These are phyloP conservation scores for Erethizon dorsatum DNA, from an alignment of 2,797 vertebrate genomes.

Conservation along the genomic window DNA sequence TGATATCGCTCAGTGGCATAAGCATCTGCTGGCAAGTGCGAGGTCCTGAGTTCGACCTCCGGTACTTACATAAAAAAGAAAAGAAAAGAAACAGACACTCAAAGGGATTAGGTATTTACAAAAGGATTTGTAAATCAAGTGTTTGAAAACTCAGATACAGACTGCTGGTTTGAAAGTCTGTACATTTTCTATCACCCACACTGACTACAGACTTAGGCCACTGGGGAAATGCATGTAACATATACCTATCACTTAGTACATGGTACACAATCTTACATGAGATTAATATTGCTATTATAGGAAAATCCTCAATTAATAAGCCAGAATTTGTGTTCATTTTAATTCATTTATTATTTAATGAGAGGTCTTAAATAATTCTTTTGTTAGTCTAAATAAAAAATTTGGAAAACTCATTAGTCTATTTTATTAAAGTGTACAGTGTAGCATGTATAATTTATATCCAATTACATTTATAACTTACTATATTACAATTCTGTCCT, in stretches of 20 bases:
- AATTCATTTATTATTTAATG: not conserved
- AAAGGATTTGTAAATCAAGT: not conserved
- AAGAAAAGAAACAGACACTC: not conserved
- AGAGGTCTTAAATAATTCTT: not conserved
- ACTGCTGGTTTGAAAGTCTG: not conserved
- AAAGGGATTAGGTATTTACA: not conserved
- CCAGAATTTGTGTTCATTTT: not conserved
- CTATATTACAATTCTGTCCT: conserved; percentile 11
- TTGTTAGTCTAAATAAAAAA: not conserved
- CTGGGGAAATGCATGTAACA: not conserved
- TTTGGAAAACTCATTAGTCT: not conserved
- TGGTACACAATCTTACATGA: not conserved
- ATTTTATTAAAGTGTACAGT: not conserved
- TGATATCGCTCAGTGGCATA: too few species aligned
- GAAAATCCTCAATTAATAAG: not conserved
- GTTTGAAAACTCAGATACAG: not conserved
- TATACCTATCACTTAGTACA: not conserved
- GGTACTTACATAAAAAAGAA: not conserved
- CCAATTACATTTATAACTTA: not conserved
- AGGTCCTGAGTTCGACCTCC: too few species aligned
- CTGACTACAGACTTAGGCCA: not conserved
- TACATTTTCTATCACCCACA: not conserved
- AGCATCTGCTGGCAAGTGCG: too few species aligned
- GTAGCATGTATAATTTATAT: not conserved
- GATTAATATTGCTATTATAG: not conserved